Conservation (phyloP, 1,140 invertebrate genomes). For the Drosophila lacteicornis region DNA sequence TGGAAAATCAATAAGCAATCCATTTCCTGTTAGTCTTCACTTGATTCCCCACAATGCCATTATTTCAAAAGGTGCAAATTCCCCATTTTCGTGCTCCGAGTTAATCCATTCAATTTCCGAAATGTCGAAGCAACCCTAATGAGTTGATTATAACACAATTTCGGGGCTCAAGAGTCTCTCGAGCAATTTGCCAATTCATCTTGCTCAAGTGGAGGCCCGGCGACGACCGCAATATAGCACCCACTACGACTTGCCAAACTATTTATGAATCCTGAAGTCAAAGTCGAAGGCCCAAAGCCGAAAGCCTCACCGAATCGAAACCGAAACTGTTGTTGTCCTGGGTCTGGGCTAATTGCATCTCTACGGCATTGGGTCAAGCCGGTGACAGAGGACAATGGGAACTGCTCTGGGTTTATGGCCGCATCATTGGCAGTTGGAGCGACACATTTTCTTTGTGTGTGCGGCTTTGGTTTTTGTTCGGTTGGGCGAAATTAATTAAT, state of each 20-base stretch:
- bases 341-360: constrained; percentile 66
- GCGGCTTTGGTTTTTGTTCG: constrained; percentile 33
- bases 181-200: constrained; percentile 71
- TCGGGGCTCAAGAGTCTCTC: constrained; percentile 45
- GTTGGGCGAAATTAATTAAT: constrained; percentile 72
- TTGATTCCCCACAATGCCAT: constrained; percentile 1
- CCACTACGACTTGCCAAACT: constrained; percentile 59
- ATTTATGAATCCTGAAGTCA: constrained; percentile 57
- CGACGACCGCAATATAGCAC: constrained; percentile 62
- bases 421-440: constrained; percentile 38
- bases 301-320: constrained; percentile 10
- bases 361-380: constrained; percentile 43
- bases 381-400: constrained; percentile 46
- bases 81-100: neutral
- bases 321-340: constrained; percentile 31
- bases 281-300: constrained; percentile 16
- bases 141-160: constrained; percentile 53
- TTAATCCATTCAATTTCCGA: constrained; percentile 17
- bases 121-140: constrained; percentile 23
- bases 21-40: neutral
- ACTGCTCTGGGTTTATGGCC: constrained; percentile 24
- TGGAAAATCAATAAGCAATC: neutral
- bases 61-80: constrained; percentile 21
- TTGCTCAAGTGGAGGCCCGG: constrained; percentile 51
- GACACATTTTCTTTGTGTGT: constrained; percentile 40